These are phyloP conservation scores for Pteruthius melanotis DNA, from an alignment of 2,113 vertebrate species.

Conservation along the genomic window DNA sequence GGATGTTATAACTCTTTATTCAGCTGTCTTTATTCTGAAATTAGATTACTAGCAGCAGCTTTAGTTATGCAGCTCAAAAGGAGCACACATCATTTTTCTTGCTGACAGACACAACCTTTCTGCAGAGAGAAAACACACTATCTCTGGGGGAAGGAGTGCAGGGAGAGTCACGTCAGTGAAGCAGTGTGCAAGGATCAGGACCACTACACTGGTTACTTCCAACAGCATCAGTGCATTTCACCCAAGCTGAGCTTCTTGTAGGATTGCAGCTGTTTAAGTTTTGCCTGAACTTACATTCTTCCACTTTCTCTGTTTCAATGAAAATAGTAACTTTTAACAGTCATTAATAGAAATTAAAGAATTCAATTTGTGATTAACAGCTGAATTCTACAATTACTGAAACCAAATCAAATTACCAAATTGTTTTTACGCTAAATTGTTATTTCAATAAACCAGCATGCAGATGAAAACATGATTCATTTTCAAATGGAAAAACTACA, in stretches of 20 bases:
- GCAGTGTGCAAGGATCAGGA: background rate
- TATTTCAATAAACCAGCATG: background rate
- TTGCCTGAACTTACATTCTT: background rate
- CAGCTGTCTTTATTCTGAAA: background rate
- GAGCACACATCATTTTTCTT: background rate
- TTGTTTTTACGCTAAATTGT: background rate
- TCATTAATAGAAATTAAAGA: background rate
- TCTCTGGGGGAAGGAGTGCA: background rate
- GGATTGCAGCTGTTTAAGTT: background rate
- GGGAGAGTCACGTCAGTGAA: background rate
- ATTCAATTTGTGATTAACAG: background rate
- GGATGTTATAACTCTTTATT: background rate
- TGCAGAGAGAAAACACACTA: background rate
- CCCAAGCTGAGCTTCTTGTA: background rate
- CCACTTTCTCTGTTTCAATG: background rate
- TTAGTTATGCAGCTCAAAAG: background rate
- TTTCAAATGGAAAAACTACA: background rate
- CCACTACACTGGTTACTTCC: rapidly evolving
- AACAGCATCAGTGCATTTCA: background rate
- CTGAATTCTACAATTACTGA: background rate
- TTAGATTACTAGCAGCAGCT: background rate
- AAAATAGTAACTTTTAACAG: background rate
- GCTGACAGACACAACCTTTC: background rate
- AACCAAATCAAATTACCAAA: background rate
- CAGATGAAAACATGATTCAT: background rate